phyloP scores from a whole-genome alignment of 2,797 vertebrate genomes.

The Phoxinus dragarum region DNA sequence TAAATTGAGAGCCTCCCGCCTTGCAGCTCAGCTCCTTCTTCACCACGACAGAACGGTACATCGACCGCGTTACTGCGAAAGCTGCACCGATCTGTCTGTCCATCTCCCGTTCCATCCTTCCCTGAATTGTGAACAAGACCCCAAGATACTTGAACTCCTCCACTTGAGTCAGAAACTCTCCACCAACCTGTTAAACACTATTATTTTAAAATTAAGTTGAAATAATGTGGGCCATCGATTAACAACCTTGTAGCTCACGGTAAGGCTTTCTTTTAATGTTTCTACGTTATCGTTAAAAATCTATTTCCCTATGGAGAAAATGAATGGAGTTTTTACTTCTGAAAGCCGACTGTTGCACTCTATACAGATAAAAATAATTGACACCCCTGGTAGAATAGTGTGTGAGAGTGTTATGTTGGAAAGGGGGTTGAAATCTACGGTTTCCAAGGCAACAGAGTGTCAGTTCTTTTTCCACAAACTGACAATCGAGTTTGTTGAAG shows the following conservation, averaged over 20 bases:
- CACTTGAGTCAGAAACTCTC: too few relatives aligned
- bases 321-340: neutral
- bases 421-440: neutral
- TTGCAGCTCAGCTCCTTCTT: too few relatives aligned
- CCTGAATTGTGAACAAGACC: too few relatives aligned
- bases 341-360: neutral
- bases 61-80: too few relatives aligned
- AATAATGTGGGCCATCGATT: neutral
- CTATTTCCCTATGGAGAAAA: neutral
- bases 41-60: too few relatives aligned
- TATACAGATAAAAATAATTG: constrained; percentile 13
- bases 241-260: neutral
- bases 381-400: neutral
- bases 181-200: too few relatives aligned
- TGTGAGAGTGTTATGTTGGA: constrained; percentile 13
- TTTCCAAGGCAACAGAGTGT: constrained; percentile 56
- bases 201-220: neutral
- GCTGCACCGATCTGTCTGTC: too few relatives aligned
- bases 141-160: too few relatives aligned
- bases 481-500: constrained; percentile 43
- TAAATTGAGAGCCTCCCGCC: too few relatives aligned
- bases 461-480: constrained; percentile 44
- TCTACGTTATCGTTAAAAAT: neutral
- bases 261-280: neutral
- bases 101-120: too few relatives aligned